phyloP scores from a whole-genome alignment of 2,797 vertebrate genomes.

The Amphiprion clarkii region DNA sequence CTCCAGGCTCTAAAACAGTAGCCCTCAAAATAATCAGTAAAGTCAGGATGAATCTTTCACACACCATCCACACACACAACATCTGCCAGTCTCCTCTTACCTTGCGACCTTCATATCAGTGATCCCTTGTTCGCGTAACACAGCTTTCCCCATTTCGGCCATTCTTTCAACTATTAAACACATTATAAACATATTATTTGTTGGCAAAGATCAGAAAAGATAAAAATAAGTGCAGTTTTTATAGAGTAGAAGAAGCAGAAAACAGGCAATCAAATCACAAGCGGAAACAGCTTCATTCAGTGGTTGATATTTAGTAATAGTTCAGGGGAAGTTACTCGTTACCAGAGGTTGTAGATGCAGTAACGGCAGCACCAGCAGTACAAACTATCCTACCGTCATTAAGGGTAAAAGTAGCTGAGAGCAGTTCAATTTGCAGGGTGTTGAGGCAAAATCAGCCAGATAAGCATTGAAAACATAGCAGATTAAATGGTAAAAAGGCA shows the following conservation, averaged over 20 bases:
- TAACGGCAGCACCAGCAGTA: background rate
- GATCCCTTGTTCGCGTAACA: conserved; percentile 65
- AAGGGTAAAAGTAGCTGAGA: background rate
- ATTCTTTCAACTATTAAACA: conserved; percentile 71
- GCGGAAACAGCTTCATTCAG: background rate
- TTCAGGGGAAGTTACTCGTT: background rate
- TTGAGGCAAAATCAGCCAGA: background rate
- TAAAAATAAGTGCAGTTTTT: background rate
- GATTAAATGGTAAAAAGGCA: background rate
- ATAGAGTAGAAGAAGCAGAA: too few species aligned
- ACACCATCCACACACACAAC: background rate
- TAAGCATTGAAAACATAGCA: background rate
- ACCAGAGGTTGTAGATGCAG: background rate
- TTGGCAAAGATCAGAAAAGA: background rate
- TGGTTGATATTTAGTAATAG: background rate
- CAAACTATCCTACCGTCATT: background rate
- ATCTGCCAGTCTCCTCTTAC: conserved; percentile 22
- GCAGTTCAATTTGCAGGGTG: background rate
- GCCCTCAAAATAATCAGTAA: too few species aligned
- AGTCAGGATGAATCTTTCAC: too few species aligned
- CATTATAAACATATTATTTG: conserved; percentile 20
- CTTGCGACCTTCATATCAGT: conserved; percentile 64
- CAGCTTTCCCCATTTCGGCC: conserved; percentile 72
- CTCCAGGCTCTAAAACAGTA: too few species aligned
- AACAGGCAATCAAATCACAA: background rate